These are phyloP conservation scores for Sebastes reedi DNA, from an alignment of 2,797 vertebrate species.

Conservation along the genomic window DNA sequence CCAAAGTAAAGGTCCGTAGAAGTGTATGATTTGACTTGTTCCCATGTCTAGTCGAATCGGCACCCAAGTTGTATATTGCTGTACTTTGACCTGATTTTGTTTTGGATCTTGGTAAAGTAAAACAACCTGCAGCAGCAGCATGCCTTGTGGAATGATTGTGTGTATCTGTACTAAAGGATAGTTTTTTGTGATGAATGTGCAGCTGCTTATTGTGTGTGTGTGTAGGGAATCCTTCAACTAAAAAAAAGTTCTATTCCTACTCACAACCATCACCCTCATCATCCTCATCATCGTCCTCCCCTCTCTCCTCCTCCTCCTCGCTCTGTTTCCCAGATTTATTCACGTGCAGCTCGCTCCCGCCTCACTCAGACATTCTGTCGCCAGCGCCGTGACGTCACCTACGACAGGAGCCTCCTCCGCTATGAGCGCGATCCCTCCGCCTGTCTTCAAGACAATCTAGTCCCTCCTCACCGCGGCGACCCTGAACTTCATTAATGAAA, in stretches of 20 bases:
- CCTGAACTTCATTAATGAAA: constrained; percentile 44
- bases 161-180: no score
- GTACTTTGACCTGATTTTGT: no score
- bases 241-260: constrained; percentile 36
- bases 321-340: constrained; percentile 85
- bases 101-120: no score
- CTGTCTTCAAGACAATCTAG: constrained; percentile 76
- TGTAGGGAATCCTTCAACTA: constrained; percentile 19
- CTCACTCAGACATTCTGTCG: constrained; percentile 90
- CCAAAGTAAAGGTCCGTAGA: no score
- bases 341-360: constrained; percentile 84
- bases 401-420: constrained; percentile 70
- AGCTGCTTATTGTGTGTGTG: constrained; percentile 1
- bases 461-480: constrained; percentile 53
- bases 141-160: no score
- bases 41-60: no score
- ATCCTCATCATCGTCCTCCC: neutral
- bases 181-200: constrained; percentile 12
- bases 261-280: constrained; percentile 27
- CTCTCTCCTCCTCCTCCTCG: constrained; percentile 31
- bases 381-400: constrained; percentile 86
- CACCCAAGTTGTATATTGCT: no score
- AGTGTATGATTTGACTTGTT: no score
- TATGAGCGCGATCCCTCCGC: constrained; percentile 78
- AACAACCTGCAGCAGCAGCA: no score